A percentile compares a stretch with the other conserved stretches of the same genome.
Conservation (phyloP, 35 echinoderm and acorn worm species). For the Apostichopus californicus region DNA sequence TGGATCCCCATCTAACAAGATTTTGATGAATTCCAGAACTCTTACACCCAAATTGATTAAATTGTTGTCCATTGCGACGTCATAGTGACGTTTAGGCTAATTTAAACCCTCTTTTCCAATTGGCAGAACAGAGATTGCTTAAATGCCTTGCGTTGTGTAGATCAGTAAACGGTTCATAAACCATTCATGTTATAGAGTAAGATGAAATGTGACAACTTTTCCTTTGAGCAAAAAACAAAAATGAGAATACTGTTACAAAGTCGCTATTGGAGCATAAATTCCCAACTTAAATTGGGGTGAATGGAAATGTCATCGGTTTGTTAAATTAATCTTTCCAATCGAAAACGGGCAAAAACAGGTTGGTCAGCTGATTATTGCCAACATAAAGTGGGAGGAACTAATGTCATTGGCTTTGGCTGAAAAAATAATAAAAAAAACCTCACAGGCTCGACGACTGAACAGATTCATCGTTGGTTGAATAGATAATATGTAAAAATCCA, state of each 20-base stretch:
- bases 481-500: too few relatives aligned
- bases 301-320: too few relatives aligned
- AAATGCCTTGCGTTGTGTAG: not conserved
- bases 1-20: not conserved
- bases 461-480: too few relatives aligned
- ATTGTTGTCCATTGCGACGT: constrained; percentile 1
- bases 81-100: not conserved
- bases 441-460: too few relatives aligned
- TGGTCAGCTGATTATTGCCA: too few relatives aligned
- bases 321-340: too few relatives aligned
- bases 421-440: too few relatives aligned
- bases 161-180: not conserved
- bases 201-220: not conserved
- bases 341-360: too few relatives aligned
- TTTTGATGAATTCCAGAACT: constrained; percentile 13
- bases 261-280: not conserved
- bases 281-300: too few relatives aligned
- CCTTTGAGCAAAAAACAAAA: not conserved
- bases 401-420: too few relatives aligned
- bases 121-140: not conserved
- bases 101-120: not conserved
- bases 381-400: too few relatives aligned
- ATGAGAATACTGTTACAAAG: not conserved
- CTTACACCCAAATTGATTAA: not conserved
- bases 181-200: not conserved